A percentile compares a stretch with the other conserved stretches of the same genome.
These are phyloP conservation scores for Hemicrepidius hirtus DNA, from an alignment of 2,888 invertebrate genomes.

Conservation along the genomic window DNA sequence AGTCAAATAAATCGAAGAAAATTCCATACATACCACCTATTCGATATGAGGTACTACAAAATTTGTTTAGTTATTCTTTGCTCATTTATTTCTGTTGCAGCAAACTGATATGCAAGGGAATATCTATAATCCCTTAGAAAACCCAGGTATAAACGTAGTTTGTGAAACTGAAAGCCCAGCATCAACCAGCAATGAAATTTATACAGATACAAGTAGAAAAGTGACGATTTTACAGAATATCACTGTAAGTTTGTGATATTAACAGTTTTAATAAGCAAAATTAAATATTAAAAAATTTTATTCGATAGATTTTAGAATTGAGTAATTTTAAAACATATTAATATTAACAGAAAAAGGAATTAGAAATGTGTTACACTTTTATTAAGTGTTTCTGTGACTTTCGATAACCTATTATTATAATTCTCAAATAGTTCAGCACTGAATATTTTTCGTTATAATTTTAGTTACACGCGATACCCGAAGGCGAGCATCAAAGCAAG, in stretches of 20 bases:
- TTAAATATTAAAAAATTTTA: neutral
- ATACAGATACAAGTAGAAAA: neutral
- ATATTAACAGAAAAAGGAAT: neutral
- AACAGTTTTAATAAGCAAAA: conserved; percentile 5
- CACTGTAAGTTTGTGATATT: neutral
- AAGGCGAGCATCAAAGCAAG: neutral
- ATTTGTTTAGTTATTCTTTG: conserved; percentile 1
- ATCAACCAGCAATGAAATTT: neutral
- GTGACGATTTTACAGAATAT: neutral
- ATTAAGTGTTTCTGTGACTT: neutral
- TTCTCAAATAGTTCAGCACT: neutral
- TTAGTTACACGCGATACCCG: neutral
- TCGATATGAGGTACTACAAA: neutral
- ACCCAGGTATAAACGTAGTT: neutral
- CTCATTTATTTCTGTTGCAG: neutral
- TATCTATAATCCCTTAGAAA: neutral
- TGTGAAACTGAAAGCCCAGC: neutral
- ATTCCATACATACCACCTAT: neutral
- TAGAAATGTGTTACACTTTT: neutral
- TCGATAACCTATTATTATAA: neutral
- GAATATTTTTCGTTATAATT: neutral
- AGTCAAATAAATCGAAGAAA: neutral
- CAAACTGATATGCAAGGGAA: no score
- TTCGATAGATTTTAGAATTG: no score
- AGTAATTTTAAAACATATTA: no score